Evolutionary conservation across 1,140 invertebrate genomes (phyloP).

Genomic region (Dinoponera quadriceps): DNA sequence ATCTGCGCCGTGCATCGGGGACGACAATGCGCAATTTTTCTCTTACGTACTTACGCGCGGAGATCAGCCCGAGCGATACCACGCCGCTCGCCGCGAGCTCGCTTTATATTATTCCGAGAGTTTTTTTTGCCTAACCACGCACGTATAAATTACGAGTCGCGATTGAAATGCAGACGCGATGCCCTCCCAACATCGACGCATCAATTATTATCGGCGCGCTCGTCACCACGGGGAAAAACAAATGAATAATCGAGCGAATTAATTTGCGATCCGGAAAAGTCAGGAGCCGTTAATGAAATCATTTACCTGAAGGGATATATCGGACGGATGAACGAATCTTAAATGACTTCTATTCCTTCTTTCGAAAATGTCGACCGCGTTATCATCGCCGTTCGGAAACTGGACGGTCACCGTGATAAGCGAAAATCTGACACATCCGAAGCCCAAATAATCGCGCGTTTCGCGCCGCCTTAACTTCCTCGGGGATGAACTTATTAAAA

Average conservation of each 20-base stretch:
- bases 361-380: no score
- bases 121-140: no score
- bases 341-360: no score
- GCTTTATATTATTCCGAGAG: no score
- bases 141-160: neutral
- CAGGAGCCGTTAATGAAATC: neutral
- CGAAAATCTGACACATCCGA: no score
- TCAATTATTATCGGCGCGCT: neutral
- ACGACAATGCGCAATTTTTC: conserved; percentile 2
- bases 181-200: neutral
- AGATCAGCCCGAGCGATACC: neutral
- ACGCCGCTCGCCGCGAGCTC: neutral
- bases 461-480: no score
- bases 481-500: no score
- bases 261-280: neutral
- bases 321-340: neutral
- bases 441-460: no score
- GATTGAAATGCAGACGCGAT: neutral
- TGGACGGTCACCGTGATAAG: no score
- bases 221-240: neutral
- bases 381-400: no score
- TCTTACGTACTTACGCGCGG: neutral
- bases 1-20: neutral
- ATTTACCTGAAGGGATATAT: neutral
- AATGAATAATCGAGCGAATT: conserved; percentile 2